phyloP scores from a whole-genome alignment of 2,113 vertebrate species.

The Xiphophorus hellerii region DNA sequence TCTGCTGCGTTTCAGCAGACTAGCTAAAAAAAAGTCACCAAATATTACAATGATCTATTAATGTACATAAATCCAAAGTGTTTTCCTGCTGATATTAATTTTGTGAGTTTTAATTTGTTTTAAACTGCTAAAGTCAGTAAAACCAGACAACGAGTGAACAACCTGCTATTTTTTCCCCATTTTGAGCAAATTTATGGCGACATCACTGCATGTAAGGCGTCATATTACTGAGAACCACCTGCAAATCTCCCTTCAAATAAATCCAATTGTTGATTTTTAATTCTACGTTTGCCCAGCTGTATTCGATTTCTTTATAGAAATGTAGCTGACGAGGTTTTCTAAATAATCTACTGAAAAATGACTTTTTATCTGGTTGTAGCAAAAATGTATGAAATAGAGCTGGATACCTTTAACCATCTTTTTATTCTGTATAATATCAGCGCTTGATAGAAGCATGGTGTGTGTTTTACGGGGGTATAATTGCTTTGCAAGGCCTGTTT shows the following conservation, averaged over 20 bases:
- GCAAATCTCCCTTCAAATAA: not conserved
- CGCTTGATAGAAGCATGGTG: not conserved
- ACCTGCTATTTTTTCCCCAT: no score
- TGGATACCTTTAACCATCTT: not conserved
- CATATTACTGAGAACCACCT: no score
- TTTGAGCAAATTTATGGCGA: no score
- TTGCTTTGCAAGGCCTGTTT: slow-evolving; percentile 86
- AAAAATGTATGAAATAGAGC: not conserved
- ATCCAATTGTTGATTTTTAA: not conserved
- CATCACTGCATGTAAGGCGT: no score
- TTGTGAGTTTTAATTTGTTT: no score
- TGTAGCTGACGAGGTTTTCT: not conserved
- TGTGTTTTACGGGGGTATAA: slow-evolving; percentile 81
- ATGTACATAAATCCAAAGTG: no score
- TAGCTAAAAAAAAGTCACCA: no score
- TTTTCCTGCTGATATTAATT: no score
- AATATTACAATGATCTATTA: no score
- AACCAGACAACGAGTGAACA: no score
- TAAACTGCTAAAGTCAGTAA: no score
- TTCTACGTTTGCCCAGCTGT: not conserved
- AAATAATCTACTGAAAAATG: not conserved
- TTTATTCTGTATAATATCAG: not conserved
- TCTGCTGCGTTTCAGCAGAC: no score
- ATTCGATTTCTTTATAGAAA: not conserved
- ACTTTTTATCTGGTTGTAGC: not conserved